Evolutionary conservation across 2,888 invertebrate genomes (phyloP).

Genomic region (Lasioglossum zephyrum): DNA sequence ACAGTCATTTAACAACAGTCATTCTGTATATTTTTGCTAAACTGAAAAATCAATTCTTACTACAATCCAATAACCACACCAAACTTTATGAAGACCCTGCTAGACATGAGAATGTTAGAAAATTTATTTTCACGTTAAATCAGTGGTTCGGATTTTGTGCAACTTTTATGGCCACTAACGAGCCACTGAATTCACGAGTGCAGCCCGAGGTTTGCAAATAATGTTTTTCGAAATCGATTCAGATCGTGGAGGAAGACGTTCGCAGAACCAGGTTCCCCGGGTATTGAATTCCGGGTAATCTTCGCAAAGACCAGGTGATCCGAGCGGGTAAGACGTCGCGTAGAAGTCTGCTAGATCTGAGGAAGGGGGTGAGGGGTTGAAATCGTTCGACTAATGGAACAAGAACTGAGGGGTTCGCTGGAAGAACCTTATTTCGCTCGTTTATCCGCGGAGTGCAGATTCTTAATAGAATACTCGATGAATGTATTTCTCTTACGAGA

Average conservation of each 20-base stretch:
- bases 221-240: not conserved
- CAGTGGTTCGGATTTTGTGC: too few relatives aligned
- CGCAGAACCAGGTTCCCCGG: not conserved
- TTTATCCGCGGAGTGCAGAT: conserved; percentile 79
- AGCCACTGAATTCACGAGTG: too few relatives aligned
- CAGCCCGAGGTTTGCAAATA: not conserved
- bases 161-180: too few relatives aligned
- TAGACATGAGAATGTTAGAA: not conserved
- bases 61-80: too few relatives aligned
- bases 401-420: conserved; percentile 53
- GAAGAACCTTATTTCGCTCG: conserved; percentile 74
- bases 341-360: conserved; percentile 32
- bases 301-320: conserved; percentile 55
- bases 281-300: conserved; percentile 53
- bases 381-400: conserved; percentile 75
- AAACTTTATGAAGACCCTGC: too few relatives aligned
- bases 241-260: not conserved
- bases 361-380: conserved; percentile 46
- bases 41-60: not conserved
- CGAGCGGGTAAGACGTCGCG: conserved; percentile 51
- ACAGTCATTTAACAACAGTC: not conserved
- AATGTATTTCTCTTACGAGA: conserved; percentile 80
- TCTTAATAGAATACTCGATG: conserved; percentile 82
- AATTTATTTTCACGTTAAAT: not conserved
- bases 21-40: not conserved